Evolutionary conservation across 1,140 invertebrate genomes (phyloP).

Genomic region (Gonatopus flavifemur): DNA sequence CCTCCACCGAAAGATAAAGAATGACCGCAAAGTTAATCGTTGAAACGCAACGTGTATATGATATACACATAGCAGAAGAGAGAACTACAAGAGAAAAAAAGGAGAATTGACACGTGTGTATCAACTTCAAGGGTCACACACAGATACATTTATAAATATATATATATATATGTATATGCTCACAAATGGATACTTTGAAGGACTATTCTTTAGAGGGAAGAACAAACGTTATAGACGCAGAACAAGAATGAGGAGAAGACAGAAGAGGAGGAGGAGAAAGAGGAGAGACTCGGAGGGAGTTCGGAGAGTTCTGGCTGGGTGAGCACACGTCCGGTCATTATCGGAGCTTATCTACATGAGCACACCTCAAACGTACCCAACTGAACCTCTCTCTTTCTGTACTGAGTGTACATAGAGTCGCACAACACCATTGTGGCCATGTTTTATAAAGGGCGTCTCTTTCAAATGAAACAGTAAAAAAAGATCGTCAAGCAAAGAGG

Average conservation of each 20-base stretch:
- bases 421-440: conserved; percentile 29
- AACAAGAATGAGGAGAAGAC: conserved; percentile 5
- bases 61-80: too few species aligned
- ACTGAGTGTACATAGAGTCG: conserved; percentile 20
- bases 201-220: neutral
- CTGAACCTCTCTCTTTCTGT: conserved; percentile 45
- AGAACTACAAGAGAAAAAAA: too few species aligned
- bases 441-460: conserved; percentile 28
- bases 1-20: too few species aligned
- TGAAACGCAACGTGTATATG: too few species aligned
- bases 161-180: too few species aligned
- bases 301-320: conserved; percentile 59
- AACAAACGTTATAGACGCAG: conserved; percentile 1
- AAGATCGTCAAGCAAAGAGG: too few species aligned
- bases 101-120: too few species aligned
- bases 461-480: conserved; percentile 14
- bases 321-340: conserved; percentile 60
- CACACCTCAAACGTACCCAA: conserved; percentile 56
- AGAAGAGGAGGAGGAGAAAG: conserved; percentile 23
- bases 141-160: too few species aligned
- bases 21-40: too few species aligned
- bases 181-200: too few species aligned
- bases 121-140: too few species aligned
- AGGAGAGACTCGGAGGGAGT: conserved; percentile 41
- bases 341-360: conserved; percentile 61